phyloP scores from a whole-genome alignment of 2,888 invertebrate genomes.

The Troides helena region DNA sequence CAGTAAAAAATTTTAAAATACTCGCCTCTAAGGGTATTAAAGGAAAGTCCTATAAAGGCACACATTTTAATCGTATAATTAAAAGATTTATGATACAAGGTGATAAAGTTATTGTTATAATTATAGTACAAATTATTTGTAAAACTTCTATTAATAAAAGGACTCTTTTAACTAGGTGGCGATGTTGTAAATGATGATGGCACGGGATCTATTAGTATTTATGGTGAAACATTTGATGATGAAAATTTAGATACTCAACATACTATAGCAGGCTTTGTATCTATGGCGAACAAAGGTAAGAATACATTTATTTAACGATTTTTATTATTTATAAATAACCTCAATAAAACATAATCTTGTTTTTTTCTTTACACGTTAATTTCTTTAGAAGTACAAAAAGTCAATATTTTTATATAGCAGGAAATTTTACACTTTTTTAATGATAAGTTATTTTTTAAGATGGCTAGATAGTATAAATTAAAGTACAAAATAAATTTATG shows the following conservation, averaged over 20 bases:
- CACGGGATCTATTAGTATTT: conserved; percentile 91
- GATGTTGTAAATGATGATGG: conserved; percentile 92
- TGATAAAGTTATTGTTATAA: conserved; percentile 47
- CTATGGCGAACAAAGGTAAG: conserved; percentile 92
- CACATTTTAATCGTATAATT: conserved; percentile 91
- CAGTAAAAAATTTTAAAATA: conserved; percentile 92
- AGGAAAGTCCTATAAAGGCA: conserved; percentile 88
- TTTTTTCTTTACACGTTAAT: too few relatives aligned
- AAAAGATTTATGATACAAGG: conserved; percentile 96
- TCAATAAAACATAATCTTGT: too few relatives aligned
- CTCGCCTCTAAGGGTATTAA: conserved; percentile 87
- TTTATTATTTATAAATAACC: too few relatives aligned
- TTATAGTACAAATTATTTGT: background rate
- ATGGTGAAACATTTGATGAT: conserved; percentile 91
- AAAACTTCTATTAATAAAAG: background rate
- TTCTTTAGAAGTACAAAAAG: too few relatives aligned
- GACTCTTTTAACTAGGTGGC: conserved; percentile 81
- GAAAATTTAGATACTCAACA: conserved; percentile 92
- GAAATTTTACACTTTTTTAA: too few relatives aligned
- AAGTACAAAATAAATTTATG: background rate
- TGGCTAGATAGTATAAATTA: too few relatives aligned
- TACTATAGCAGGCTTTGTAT: conserved; percentile 89
- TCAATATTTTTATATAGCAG: too few relatives aligned
- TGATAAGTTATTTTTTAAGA: too few relatives aligned
- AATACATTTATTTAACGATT: background rate